phyloP scores from a whole-genome alignment of 2,888 invertebrate genomes.

The Meta bourneti region DNA sequence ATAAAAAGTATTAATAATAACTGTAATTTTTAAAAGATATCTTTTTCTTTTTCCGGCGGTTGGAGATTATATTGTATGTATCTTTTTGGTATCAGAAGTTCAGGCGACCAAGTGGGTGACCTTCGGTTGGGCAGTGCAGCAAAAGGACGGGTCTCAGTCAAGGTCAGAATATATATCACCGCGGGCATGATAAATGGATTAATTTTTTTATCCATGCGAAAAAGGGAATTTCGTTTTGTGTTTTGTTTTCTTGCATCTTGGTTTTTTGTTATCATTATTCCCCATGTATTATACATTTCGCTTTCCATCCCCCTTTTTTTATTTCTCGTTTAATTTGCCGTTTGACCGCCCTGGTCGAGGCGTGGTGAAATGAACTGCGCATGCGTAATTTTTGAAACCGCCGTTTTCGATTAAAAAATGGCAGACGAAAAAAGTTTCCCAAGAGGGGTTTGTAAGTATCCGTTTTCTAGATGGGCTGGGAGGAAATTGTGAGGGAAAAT shows the following conservation, averaged over 20 bases:
- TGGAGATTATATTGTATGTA: slow-evolving; percentile 61
- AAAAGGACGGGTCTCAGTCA: slow-evolving; percentile 51
- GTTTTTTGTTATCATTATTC: slow-evolving; percentile 42
- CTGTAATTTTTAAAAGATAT: slow-evolving; percentile 74
- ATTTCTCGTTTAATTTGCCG: slow-evolving; percentile 32
- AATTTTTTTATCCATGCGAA: slow-evolving; percentile 51
- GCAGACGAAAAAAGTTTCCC: neutral
- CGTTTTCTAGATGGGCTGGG: slow-evolving; percentile 21
- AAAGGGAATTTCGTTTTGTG: slow-evolving; percentile 2
- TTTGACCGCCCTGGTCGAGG: slow-evolving; percentile 43
- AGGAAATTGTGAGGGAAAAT: slow-evolving; percentile 39
- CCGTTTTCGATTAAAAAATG: neutral
- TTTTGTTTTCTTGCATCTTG: slow-evolving; percentile 28
- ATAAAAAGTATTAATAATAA: slow-evolving; percentile 75
- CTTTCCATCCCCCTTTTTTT: slow-evolving; percentile 59
- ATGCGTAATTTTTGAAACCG: slow-evolving; percentile 13
- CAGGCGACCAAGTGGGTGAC: slow-evolving; percentile 49
- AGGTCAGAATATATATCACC: slow-evolving; percentile 75
- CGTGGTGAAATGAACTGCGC: slow-evolving; percentile 43
- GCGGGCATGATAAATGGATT: slow-evolving; percentile 74
- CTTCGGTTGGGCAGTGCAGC: slow-evolving; percentile 53
- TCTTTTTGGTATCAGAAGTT: slow-evolving; percentile 39
- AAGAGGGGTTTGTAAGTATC: neutral
- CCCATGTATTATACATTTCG: slow-evolving; percentile 58
- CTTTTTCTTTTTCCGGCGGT: slow-evolving; percentile 39